Conservation (phyloP, 2,113 vertebrate genomes). For the Halcyon malimbica region DNA sequence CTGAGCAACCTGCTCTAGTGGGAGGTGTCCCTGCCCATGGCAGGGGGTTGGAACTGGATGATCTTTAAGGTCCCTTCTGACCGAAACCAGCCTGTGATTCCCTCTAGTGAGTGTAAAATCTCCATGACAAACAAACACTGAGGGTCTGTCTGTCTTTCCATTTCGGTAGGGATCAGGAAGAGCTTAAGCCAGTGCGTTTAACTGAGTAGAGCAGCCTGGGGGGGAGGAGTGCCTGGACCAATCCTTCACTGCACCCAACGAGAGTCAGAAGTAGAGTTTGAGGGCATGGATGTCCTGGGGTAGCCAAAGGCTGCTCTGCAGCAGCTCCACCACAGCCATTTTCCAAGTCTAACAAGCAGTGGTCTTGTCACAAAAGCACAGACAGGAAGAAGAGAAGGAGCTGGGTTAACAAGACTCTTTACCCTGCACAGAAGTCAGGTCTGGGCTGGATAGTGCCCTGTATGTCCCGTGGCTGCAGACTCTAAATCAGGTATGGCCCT, state of each 20-base stretch:
- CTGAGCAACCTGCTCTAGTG: too few relatives aligned
- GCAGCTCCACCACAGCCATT: neutral
- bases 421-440: accelerated
- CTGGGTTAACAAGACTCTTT: neutral
- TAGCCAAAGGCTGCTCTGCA: neutral
- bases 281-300: accelerated
- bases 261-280: neutral
- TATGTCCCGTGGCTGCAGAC: neutral
- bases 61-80: too few relatives aligned
- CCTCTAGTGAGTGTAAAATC: neutral
- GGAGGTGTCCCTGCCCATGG: too few relatives aligned
- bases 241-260: accelerated
- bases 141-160: neutral
- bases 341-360: neutral
- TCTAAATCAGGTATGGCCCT: neutral
- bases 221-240: neutral
- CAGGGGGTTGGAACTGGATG: too few relatives aligned
- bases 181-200: neutral
- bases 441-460: neutral
- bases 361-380: neutral
- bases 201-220: neutral
- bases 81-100: neutral
- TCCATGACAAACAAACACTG: neutral
- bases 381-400: neutral
- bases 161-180: neutral